phyloP scores from a whole-genome alignment of 2,797 vertebrate species.

The Crenuchus spilurus region DNA sequence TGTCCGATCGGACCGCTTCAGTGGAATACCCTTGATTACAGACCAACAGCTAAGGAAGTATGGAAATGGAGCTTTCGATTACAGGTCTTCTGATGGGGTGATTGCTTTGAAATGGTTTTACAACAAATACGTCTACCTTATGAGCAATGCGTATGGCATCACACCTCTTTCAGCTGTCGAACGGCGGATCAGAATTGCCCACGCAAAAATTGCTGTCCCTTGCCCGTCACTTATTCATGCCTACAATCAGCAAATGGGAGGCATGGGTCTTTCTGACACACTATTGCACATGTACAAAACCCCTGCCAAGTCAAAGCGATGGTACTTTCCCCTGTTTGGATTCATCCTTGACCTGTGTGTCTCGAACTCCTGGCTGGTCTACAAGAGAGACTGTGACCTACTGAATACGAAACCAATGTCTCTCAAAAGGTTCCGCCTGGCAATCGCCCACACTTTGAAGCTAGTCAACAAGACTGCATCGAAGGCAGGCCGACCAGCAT shows the following conservation, averaged over 20 bases:
- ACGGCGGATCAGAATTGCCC: constrained; percentile 31
- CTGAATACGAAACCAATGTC: constrained; percentile 23
- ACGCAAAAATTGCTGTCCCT: constrained; percentile 35
- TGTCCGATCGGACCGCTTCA: constrained; percentile 5
- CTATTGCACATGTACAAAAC: constrained; percentile 57
- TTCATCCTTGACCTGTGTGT: constrained; percentile 41
- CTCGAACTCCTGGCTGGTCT: constrained; percentile 48
- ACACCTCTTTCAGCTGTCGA: constrained; percentile 40
- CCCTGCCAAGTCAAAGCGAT: constrained; percentile 44
- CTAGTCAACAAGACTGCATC: constrained; percentile 35
- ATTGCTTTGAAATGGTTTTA: constrained; percentile 47
- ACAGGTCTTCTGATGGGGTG: constrained; percentile 39
- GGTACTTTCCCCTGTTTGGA: constrained; percentile 38
- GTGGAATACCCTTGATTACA: constrained; percentile 28
- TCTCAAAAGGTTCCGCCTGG: constrained; percentile 43
- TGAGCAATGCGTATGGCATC: constrained; percentile 51
- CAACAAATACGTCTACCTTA: constrained; percentile 44
- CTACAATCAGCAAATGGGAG: constrained; percentile 56
- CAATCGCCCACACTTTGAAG: constrained; percentile 39
- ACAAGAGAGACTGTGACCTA: constrained; percentile 41
- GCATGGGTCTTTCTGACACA: constrained; percentile 56
- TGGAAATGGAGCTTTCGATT: constrained; percentile 42
- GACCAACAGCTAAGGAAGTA: constrained; percentile 39
- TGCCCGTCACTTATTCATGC: constrained; percentile 50
- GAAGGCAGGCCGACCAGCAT: constrained; percentile 13